Conservation (phyloP, 2,888 invertebrate species). For the Nephrocerus scutellatus region DNA sequence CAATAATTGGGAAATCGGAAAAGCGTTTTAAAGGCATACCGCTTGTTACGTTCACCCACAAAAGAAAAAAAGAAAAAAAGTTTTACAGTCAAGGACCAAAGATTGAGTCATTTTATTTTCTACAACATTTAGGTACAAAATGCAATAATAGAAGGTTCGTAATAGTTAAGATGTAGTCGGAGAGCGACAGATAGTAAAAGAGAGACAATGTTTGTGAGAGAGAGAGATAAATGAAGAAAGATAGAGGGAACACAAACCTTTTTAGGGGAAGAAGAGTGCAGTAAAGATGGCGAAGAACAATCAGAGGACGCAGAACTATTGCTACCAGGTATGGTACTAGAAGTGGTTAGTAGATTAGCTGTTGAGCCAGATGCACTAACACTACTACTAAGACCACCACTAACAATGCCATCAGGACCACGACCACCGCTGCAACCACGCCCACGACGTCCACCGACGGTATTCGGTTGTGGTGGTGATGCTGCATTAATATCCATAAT, state of each 20-base stretch:
- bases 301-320: constrained; percentile 49
- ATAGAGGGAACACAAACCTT: constrained; percentile 46
- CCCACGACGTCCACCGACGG: constrained; percentile 10
- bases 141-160: no score
- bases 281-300: constrained; percentile 48
- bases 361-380: constrained; percentile 19
- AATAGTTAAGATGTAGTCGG: constrained; percentile 11
- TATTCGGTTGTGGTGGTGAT: constrained; percentile 14
- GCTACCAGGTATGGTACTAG: constrained; percentile 37
- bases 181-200: constrained; percentile 3
- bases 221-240: constrained; percentile 12
- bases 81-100: no score
- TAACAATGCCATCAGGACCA: constrained; percentile 24
- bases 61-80: no score
- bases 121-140: neutral
- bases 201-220: constrained; percentile 12
- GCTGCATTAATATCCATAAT: no score
- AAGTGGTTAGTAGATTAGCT: constrained; percentile 28
- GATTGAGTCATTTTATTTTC: constrained; percentile 4
- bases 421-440: constrained; percentile 8
- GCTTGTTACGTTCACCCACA: no score
- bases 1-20: no score
- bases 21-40: no score
- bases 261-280: constrained; percentile 49
- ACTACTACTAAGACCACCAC: constrained; percentile 26